Evolutionary conservation across 2,888 invertebrate genomes (phyloP), one percentile per base, ranked within the genome.

Genomic region (Cephus runcator): DNA sequence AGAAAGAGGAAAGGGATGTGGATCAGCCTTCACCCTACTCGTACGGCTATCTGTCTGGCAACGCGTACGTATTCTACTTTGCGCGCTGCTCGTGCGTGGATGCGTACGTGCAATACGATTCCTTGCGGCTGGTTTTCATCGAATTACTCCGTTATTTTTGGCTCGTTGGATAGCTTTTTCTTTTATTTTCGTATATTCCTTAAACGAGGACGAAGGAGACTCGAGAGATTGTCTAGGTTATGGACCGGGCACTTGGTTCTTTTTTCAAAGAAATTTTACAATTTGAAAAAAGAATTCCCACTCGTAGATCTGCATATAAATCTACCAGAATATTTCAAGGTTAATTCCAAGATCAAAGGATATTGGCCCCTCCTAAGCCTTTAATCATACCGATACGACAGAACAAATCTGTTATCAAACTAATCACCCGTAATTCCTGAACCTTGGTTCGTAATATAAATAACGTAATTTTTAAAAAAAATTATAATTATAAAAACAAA

Each of bases 61-160:
- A 23, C 74, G 74, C 74, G 74, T 23, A 23, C 74, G 74, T 36
- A 35, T 35, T 74, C 34, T 74, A 35, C 71, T 34, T 74, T 35
- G 74, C 74, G 36, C 30, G 74, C 36, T 71, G 33, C 71, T 34
- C 71, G 71, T 71, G 31, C 56, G 56, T 56, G 34, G 56, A 23
- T 75, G 34, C 74, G 74, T 74, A 12, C n/a, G 74, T 77, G 79
- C 79, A 76, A 79, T 74, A 76, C 79, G 79, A 79, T 79, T 79
- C 79, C 76, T n/a, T 73, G 71, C 79, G 79, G 79, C 79, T 79
- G 79, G 76, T 68, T 79, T 79, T 79, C 79, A 74, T 79, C 79
- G 79, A 76, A 77, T 79, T 79, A 79, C 79, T 40, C 69, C 35
- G 74, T 73, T 79, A 79, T 79, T 79, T 79, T 79, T 69, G 79